These are phyloP conservation scores for Limnephilus auricula DNA, from an alignment of 2,888 invertebrate species.

Conservation along the genomic window DNA sequence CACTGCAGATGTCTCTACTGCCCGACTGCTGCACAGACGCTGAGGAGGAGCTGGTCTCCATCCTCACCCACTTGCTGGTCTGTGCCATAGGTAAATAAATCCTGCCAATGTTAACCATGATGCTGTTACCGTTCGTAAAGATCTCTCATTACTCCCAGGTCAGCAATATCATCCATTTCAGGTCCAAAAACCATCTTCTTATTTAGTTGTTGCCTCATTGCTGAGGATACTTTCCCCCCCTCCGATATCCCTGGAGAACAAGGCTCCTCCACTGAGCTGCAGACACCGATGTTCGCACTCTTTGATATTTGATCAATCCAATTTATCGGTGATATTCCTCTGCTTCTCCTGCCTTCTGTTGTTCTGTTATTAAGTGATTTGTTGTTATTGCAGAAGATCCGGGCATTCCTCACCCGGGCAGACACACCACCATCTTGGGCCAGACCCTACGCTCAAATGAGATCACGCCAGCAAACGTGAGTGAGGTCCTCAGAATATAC, in stretches of 20 bases:
- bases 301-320: too few relatives aligned
- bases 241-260: too few relatives aligned
- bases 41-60: slow-evolving; percentile 91
- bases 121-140: slow-evolving; percentile 56
- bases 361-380: background rate
- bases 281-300: too few relatives aligned
- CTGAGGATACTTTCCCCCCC: too few relatives aligned
- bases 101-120: too few relatives aligned
- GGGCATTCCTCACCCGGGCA: slow-evolving; percentile 92
- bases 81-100: slow-evolving; percentile 85
- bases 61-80: slow-evolving; percentile 92
- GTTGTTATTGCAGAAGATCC: slow-evolving; percentile 83
- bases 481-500: slow-evolving; percentile 94
- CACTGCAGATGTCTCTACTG: slow-evolving; percentile 90
- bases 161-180: too few relatives aligned
- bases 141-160: background rate
- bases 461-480: slow-evolving; percentile 93
- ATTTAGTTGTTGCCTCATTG: too few relatives aligned
- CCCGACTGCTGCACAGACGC: slow-evolving; percentile 88
- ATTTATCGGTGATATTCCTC: too few relatives aligned
- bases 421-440: slow-evolving; percentile 93
- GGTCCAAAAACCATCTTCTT: too few relatives aligned
- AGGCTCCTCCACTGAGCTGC: too few relatives aligned
- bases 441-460: slow-evolving; percentile 94
- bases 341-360: background rate